phyloP scores from a whole-genome alignment of 2,113 vertebrate species.

The Eurystomus gularis region DNA sequence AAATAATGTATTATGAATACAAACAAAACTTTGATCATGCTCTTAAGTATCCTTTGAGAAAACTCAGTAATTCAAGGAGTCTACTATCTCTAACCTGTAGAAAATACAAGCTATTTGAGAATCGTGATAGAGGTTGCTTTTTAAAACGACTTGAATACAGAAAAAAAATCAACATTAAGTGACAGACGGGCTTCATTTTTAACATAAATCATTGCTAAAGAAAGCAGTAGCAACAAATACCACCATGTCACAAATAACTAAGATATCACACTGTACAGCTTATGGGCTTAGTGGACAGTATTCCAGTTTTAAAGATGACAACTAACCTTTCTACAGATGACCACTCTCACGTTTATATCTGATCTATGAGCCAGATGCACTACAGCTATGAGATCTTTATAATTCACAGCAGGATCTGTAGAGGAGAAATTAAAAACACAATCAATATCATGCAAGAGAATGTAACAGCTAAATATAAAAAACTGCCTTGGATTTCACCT shows the following conservation, averaged over 20 bases:
- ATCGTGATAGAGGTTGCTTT: not conserved
- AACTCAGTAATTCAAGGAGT: not conserved
- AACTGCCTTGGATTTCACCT: not conserved
- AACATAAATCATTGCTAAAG: not conserved
- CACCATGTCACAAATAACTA: not conserved
- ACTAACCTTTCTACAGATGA: slow-evolving; percentile 93
- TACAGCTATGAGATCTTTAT: slow-evolving; percentile 92
- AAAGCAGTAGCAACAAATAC: not conserved
- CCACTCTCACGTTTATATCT: slow-evolving; percentile 82
- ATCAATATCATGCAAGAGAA: not conserved
- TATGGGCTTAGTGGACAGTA: not conserved
- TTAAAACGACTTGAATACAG: not conserved
- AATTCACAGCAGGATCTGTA: slow-evolving; percentile 89
- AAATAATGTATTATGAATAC: not conserved
- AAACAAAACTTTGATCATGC: not conserved
- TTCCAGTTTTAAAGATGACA: not conserved
- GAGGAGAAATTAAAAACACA: not conserved
- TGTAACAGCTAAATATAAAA: not conserved
- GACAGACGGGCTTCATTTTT: not conserved
- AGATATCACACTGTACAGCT: not conserved
- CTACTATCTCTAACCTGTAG: not conserved
- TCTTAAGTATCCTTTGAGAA: not conserved
- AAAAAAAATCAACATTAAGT: not conserved
- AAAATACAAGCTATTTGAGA: not conserved
- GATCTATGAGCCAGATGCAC: slow-evolving; percentile 89